Base-by-base conservation (phyloP, 1,140 invertebrate genomes). In the Drosophila ironensis region DNA sequence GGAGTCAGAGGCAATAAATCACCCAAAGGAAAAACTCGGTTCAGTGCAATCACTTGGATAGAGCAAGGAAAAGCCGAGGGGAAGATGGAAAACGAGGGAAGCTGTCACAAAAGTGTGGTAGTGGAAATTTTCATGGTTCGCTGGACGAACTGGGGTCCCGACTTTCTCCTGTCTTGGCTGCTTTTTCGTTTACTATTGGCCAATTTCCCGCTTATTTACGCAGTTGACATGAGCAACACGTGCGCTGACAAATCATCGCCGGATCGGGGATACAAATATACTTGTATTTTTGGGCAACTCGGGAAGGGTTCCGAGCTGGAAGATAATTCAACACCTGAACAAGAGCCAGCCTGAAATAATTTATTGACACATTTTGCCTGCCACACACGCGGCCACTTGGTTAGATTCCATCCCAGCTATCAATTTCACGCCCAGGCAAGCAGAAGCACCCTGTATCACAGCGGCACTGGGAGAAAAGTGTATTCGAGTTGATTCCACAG, bases 241-340 rank as follows among this genome's bases (percentile, higher is more conserved):
- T 84, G 80, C 72, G 56, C 60, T 63, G 72, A 72, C 72, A 81
- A 63, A 82, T 80, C 72, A 74, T 63, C 50, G 33, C 48, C 37
- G 37, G 20, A 53, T 27, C 30, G 30, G 12, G 22, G 5, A 12
- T 20, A 30, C 35, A 3, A 16, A 8, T 1, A 8, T 16, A 12
- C n/a, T 17, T 14, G 11, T 60, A n/a, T n/a, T n/a, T n/a, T n/a
- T n/a, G n/a, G n/a, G n/a, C n/a, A n/a, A n/a, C n/a, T n/a, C n/a
- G n/a, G n/a, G n/a, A n/a, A n/a, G n/a, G n/a, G n/a, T 48, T 75
- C 5, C 25, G 25, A 3, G 7, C 25, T 7, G 16, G 28, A 12
- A 86, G 64, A 86, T 74, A 84, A 86, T 86, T 84, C 68, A 75
- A 80, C 80, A 84, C 80, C 74, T 80, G 80, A 86, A 47, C 61